Evolutionary conservation across 2,888 invertebrate species (phyloP), one percentile per base, ranked within the genome.

Genomic region (Aproaerema taeniolella): DNA sequence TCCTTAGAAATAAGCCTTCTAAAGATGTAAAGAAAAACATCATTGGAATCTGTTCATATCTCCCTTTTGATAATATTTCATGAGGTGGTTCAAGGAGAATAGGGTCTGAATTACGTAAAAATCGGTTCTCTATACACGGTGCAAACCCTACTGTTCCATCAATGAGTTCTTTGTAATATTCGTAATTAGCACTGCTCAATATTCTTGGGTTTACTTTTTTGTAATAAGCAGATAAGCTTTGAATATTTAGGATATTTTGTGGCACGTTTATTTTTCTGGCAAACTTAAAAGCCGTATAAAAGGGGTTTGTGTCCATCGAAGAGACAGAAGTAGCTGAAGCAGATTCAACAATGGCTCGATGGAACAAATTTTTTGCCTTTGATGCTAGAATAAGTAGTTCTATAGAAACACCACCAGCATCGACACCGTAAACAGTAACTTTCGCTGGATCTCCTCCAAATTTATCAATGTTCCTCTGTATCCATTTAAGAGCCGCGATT

Each of bases 381-480:
- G 55, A 53, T 0, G 70, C 67, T 0, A 65, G 39, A 1, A 67
- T 39, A 2, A 64, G 61, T 16, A 53, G 53, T 25, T 64, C 58
- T 0, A 61, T 63, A 0, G 63, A 56, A 1, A 61, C 60, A 1
- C 54, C 70, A 1, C 73, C 73, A 11, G 69, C 66, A 30, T 67
- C 70, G 55, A 64, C 65, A 0, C 75, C 75, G 33, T 69, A 67
- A 7, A 71, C 31, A 0, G 69, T 70, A 0, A 73, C 58, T 36
- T 60, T 50, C 1, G 50, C 38, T 2, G 64, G 60, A 49, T 69
- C 57, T 7, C 72, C 68, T n/a, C 64, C 68, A 25, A 72, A 68
- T 16, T 53, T 30, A 0, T 45, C 43, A 34, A 69, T 67, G 36
- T 71, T 70, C 8, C 50, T 45, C 9, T 55, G 47, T 3, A 67